Evolutionary conservation across 2,888 invertebrate species (phyloP).

Genomic region (Drosophila nr. fundita): DNA sequence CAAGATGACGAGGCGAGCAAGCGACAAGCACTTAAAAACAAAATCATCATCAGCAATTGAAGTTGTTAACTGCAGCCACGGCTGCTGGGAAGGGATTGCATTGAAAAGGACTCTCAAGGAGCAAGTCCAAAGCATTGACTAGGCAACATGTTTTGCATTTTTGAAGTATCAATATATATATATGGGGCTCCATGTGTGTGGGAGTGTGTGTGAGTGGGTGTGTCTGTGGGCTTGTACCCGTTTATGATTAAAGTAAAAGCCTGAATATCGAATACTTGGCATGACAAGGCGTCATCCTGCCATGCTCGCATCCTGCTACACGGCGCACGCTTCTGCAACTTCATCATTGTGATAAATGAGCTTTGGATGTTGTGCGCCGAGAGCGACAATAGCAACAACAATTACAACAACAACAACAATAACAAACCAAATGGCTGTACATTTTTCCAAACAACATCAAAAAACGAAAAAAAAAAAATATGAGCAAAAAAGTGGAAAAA

Average conservation of each 20-base stretch:
- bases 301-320: conserved; percentile 28
- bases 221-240: conserved; percentile 29
- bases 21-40: conserved; percentile 70
- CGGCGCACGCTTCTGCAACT: conserved; percentile 54
- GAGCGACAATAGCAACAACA: conserved; percentile 35
- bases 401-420: conserved; percentile 6
- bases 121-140: conserved; percentile 32
- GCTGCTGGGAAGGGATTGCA: conserved; percentile 8
- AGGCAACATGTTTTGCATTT: conserved; percentile 65
- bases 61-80: conserved; percentile 63
- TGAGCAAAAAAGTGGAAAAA: background rate
- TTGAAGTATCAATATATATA: conserved; percentile 30
- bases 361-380: conserved; percentile 49
- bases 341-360: conserved; percentile 74
- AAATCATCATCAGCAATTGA: conserved; percentile 69
- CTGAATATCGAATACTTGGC: conserved; percentile 56
- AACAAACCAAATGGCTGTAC: conserved; percentile 34
- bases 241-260: conserved; percentile 72
- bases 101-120: conserved; percentile 24
- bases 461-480: conserved; percentile 22
- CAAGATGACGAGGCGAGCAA: conserved; percentile 42
- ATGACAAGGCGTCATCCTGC: conserved; percentile 48
- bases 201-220: conserved; percentile 7
- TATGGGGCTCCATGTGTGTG: background rate
- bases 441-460: conserved; percentile 29